Conservation (phyloP, 1,140 invertebrate species). For the Ceratina australensis region DNA sequence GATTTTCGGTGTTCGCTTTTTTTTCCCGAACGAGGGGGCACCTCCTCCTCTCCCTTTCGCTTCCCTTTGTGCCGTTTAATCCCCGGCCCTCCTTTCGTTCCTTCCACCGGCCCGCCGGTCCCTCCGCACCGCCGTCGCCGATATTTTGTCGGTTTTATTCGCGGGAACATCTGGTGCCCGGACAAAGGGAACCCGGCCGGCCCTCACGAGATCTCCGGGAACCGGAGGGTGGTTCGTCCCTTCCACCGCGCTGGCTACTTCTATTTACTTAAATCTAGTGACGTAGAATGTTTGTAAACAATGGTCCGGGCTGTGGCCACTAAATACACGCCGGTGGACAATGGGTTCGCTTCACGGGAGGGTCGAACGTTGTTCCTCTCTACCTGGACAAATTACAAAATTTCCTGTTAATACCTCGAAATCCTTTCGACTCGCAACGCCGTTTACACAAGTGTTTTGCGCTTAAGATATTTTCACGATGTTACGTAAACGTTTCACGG, state of each 20-base stretch:
- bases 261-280: conserved; percentile 59
- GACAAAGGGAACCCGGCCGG: conserved; percentile 68
- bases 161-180: conserved; percentile 73
- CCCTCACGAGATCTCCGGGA: conserved; percentile 59
- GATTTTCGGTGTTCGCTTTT: conserved; percentile 61
- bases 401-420: too few relatives aligned
- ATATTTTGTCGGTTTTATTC: conserved; percentile 71
- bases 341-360: too few relatives aligned
- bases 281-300: conserved; percentile 66
- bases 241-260: conserved; percentile 11
- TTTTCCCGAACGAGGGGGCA: conserved; percentile 37
- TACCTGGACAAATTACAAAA: too few relatives aligned
- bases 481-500: background rate
- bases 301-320: conserved; percentile 27
- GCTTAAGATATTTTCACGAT: too few relatives aligned
- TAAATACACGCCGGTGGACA: too few relatives aligned
- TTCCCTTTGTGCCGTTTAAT: conserved; percentile 69
- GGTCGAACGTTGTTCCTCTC: too few relatives aligned
- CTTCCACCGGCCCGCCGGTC: conserved; percentile 8
- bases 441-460: too few relatives aligned
- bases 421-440: too few relatives aligned
- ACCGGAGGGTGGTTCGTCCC: conserved; percentile 54
- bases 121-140: conserved; percentile 34
- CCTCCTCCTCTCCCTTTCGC: conserved; percentile 43
- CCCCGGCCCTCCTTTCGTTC: conserved; percentile 50